Evolutionary conservation across 2,888 invertebrate genomes (phyloP), one percentile per base, ranked within the genome.

Genomic region (Rhorus exstirpatorius): DNA sequence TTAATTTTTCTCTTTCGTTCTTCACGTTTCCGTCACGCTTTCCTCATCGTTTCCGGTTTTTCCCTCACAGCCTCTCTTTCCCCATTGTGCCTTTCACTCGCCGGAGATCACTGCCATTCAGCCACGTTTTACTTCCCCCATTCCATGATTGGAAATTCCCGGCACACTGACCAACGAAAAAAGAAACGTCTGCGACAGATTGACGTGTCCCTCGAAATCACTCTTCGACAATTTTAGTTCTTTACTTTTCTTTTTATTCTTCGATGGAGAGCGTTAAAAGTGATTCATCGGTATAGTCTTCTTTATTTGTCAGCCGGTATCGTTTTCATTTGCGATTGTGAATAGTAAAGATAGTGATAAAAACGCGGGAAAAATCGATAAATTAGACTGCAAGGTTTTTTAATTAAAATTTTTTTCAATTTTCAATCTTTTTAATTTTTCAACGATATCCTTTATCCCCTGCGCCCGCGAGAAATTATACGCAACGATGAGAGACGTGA

Each of bases 1-100:
- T 58, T 19, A 19, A 53, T 46, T 26, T 41, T 46, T 17, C 31
- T 31, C 26, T 26, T 8, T 44, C 24, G 21, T n/a, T 21, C 61
- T 24, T 49, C 38, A 53, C 41, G 46, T 58, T 71, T 75, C 63
- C 72, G 75, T 84, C 76, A 78, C 74, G 71, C 80, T 84, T 76
- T 49, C 74, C 79, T 81, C 60, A 3, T 8, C 46, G 60, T 49
- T 78, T 61, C 74, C 58, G 76, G 49, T 61, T 53, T 21, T 14
- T 44, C 35, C 41, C 53, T 67, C 24, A 49, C 58, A 10, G n/a
- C 41, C 17, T 61, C 31, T 49, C 60, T 8, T 19, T 12, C 31
- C 26, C n/a, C n/a, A n/a, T n/a, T n/a, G n/a, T n/a, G n/a, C n/a
- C n/a, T n/a, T 51, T 46, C 31, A 44, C 31, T 60, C 46, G 46